These are phyloP conservation scores for Mythimna ferrago DNA, from an alignment of 2,888 invertebrate species.

Conservation along the genomic window DNA sequence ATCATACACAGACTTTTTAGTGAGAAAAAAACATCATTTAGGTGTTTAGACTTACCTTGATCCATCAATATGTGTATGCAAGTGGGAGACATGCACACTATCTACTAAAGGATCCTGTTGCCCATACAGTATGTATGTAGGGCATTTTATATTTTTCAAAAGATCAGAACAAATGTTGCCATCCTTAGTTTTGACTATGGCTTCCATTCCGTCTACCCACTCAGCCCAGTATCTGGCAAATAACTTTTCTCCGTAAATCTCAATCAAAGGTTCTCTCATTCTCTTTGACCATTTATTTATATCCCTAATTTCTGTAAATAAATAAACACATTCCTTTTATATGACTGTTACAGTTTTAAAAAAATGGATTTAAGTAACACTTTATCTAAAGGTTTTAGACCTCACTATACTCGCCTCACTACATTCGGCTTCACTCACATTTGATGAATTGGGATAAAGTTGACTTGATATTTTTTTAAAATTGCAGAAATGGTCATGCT, in stretches of 20 bases:
- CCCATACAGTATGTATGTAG: conserved; percentile 96
- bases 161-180: conserved; percentile 94
- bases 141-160: conserved; percentile 92
- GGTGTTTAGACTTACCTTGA: conserved; percentile 89
- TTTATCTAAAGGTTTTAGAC: neutral
- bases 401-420: neutral
- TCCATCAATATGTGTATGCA: conserved; percentile 92
- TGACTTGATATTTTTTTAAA: too few species aligned
- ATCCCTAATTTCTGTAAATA: conserved; percentile 92
- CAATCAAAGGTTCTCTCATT: conserved; percentile 93
- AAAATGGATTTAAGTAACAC: too few species aligned
- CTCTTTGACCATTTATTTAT: conserved; percentile 94
- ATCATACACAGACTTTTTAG: conserved; percentile 48
- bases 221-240: conserved; percentile 93
- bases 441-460: neutral
- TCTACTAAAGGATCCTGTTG: conserved; percentile 95
- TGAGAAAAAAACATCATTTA: neutral
- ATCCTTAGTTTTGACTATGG: conserved; percentile 90
- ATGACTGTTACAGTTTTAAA: too few species aligned
- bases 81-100: conserved; percentile 93
- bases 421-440: neutral
- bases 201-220: conserved; percentile 93
- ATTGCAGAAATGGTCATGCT: neutral
- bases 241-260: conserved; percentile 93
- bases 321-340: neutral